phyloP scores from a whole-genome alignment of 2,888 invertebrate genomes.

The Drosophila prolongata region DNA sequence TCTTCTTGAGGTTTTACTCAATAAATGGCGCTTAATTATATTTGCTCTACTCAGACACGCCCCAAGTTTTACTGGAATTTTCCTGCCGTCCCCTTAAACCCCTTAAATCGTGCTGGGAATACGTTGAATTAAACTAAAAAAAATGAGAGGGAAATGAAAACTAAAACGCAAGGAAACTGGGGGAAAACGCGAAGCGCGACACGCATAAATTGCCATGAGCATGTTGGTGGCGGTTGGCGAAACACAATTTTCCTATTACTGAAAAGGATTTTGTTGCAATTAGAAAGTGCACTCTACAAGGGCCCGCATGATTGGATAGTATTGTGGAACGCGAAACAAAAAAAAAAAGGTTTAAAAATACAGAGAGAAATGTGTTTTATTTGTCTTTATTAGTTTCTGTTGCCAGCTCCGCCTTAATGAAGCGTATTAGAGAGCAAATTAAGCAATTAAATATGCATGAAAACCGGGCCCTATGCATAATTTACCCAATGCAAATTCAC shows the following conservation, averaged over 20 bases:
- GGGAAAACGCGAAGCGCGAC: conserved; percentile 42
- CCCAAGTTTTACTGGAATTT: background rate
- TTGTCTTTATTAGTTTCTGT: conserved; percentile 13
- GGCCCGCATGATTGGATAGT: conserved; percentile 15
- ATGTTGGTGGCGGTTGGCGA: conserved; percentile 43
- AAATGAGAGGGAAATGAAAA: background rate
- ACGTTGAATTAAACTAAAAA: conserved; percentile 8
- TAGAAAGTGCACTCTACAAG: conserved; percentile 71
- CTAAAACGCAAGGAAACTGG: conserved; percentile 3
- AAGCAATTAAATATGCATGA: conserved; percentile 67
- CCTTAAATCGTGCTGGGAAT: conserved; percentile 28
- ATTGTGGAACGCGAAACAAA: conserved; percentile 4
- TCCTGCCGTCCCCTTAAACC: background rate
- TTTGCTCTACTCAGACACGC: background rate
- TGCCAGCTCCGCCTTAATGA: conserved; percentile 42
- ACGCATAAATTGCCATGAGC: conserved; percentile 61
- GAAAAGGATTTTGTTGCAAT: conserved; percentile 72
- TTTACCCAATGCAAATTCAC: conserved; percentile 35
- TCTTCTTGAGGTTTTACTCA: background rate
- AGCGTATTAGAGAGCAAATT: conserved; percentile 58
- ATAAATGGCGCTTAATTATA: background rate
- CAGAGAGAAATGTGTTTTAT: background rate
- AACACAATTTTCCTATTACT: conserved; percentile 75
- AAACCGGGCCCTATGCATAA: conserved; percentile 46
- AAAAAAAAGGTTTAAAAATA: background rate